Conservation (phyloP, 2,113 vertebrate species). For the Phasianus colchicus region DNA sequence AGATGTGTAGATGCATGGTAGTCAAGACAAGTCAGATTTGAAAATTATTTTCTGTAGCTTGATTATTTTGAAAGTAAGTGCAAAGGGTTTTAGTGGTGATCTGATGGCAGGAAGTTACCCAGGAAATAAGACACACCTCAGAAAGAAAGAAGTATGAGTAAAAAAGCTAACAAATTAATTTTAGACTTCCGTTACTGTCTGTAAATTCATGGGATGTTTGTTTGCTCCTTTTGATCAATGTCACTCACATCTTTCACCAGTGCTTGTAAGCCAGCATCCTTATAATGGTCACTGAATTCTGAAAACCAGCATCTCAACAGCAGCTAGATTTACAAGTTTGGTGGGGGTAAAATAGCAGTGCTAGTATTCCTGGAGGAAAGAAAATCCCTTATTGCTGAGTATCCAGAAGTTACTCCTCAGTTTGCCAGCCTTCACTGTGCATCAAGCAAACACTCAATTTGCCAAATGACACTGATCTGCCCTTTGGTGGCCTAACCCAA, state of each 20-base stretch:
- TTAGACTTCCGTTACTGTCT: neutral
- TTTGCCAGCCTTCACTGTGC: neutral
- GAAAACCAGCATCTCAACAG: neutral
- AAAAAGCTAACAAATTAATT: neutral
- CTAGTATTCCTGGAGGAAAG: neutral
- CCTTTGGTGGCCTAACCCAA: neutral
- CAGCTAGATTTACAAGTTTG: neutral
- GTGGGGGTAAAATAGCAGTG: neutral
- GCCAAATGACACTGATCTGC: neutral
- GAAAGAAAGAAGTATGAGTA: neutral
- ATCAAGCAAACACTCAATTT: neutral
- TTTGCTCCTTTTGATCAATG: constrained; percentile 7
- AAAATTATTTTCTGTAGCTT: neutral
- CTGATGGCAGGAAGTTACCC: constrained; percentile 42
- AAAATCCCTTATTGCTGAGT: neutral
- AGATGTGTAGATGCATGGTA: neutral
- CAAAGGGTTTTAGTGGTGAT: neutral
- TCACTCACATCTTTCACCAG: neutral
- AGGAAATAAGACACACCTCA: constrained; percentile 49
- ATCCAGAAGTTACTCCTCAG: neutral
- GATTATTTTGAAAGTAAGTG: constrained; percentile 1
- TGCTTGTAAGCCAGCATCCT: neutral
- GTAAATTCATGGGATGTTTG: neutral
- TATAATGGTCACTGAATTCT: neutral
- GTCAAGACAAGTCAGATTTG: neutral